A percentile compares a stretch with the other conserved stretches of the same genome.
phyloP scores from a whole-genome alignment of 2,888 invertebrate genomes.

The Reticulitermes lucifugus region DNA sequence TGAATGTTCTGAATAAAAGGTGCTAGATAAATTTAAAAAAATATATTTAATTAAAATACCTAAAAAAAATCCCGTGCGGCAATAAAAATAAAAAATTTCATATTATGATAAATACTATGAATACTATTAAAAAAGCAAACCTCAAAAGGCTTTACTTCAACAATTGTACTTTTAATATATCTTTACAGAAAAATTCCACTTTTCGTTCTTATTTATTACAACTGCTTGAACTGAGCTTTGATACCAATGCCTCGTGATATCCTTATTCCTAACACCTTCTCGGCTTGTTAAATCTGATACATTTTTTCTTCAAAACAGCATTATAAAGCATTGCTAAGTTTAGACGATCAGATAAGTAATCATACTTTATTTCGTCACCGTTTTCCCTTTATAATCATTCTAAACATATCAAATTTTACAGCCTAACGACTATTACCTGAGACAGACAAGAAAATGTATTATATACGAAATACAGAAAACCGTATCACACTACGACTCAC shows the following conservation, averaged over 20 bases:
- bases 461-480: no score
- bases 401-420: no score
- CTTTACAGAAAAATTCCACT: not conserved
- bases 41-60: slow-evolving; percentile 24
- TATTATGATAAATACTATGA: not conserved
- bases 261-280: not conserved
- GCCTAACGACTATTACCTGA: no score
- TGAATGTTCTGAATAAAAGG: slow-evolving; percentile 50
- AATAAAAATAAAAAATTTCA: not conserved
- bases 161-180: not conserved
- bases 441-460: no score
- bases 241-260: slow-evolving; percentile 46
- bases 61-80: slow-evolving; percentile 11
- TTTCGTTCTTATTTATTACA: slow-evolving; percentile 24
- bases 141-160: not conserved
- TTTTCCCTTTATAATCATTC: no score
- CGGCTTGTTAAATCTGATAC: not conserved
- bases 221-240: slow-evolving; percentile 47
- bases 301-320: not conserved
- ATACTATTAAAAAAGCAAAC: not conserved
- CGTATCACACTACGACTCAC: no score
- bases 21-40: slow-evolving; percentile 46
- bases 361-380: no score
- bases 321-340: no score
- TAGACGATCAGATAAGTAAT: no score